phyloP scores from a whole-genome alignment of 2,797 vertebrate genomes.

The Mus caroli region DNA sequence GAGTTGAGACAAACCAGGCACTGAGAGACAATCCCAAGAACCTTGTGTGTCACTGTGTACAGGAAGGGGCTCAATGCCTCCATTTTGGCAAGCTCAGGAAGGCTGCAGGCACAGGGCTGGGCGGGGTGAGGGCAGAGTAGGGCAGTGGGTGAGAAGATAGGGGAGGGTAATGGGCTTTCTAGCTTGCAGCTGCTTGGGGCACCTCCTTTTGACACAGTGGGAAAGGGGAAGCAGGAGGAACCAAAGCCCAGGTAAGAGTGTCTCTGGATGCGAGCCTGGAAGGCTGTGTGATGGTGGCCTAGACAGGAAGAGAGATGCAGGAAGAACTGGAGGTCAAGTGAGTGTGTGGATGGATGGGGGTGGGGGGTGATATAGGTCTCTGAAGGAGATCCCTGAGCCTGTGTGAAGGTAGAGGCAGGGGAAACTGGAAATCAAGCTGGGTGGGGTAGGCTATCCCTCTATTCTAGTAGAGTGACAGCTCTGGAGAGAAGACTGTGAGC shows the following conservation, averaged over 20 bases:
- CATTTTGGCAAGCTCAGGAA: not conserved
- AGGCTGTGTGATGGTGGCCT: not conserved
- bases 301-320: not conserved
- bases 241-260: not conserved
- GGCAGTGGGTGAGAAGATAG: not conserved
- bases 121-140: not conserved
- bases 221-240: too few species aligned
- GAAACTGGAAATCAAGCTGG: not conserved
- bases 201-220: not conserved
- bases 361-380: not conserved
- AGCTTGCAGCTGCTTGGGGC: not conserved
- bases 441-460: not conserved
- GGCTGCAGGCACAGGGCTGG: not conserved
- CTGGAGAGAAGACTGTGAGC: not conserved
- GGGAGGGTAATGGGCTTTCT: not conserved
- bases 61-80: not conserved
- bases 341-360: not conserved
- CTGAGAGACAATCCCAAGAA: rapidly evolving
- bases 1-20: rapidly evolving
- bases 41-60: not conserved
- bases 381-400: too few species aligned
- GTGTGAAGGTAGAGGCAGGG: too few species aligned
- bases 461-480: not conserved
- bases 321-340: not conserved
- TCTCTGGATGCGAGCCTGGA: not conserved